Percentiles rank a stretch among this genome's conserved stretches.
Conservation (phyloP, 2,113 vertebrate genomes). For the Forbesichthys agassizii region DNA sequence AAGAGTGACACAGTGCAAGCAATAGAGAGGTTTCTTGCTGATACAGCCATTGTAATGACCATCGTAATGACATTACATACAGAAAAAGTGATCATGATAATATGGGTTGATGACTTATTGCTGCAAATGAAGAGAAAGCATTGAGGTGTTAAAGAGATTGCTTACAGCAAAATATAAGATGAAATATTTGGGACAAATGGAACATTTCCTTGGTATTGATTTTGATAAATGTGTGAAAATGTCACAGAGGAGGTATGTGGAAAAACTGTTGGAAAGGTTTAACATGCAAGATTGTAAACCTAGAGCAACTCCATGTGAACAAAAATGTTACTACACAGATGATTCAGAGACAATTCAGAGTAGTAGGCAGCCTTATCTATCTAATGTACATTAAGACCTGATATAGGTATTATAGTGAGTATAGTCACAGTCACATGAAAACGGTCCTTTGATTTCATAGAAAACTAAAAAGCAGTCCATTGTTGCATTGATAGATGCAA, state of each 20-base stretch:
- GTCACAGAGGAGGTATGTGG: constrained; percentile 24
- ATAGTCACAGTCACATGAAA: constrained; percentile 9
- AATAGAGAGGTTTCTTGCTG: constrained; percentile 34
- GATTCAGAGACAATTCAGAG: constrained; percentile 12
- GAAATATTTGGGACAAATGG: constrained; percentile 19
- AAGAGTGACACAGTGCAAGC: constrained; percentile 22
- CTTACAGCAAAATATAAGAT: not conserved
- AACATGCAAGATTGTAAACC: constrained; percentile 21
- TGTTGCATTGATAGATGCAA: no score
- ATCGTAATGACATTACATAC: not conserved
- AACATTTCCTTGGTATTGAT: constrained; percentile 16
- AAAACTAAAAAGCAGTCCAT: not conserved
- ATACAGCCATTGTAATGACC: not conserved
- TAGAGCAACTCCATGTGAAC: constrained; percentile 24
- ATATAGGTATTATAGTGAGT: constrained; percentile 18
- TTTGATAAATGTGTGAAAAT: constrained; percentile 27
- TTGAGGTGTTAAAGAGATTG: not conserved
- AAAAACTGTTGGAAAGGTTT: constrained; percentile 21
- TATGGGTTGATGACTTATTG: constrained; percentile 29
- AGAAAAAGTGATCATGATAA: constrained; percentile 30
- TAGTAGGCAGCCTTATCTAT: constrained; percentile 27
- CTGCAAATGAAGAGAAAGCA: not conserved
- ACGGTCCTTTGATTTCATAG: not conserved
- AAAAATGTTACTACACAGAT: constrained; percentile 8
- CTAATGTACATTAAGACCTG: constrained; percentile 23